A percentile compares a stretch with the other conserved stretches of the same genome.
These are phyloP conservation scores for Acipenser transmontanus DNA, from an alignment of 2,797 vertebrate species.

Conservation along the genomic window DNA sequence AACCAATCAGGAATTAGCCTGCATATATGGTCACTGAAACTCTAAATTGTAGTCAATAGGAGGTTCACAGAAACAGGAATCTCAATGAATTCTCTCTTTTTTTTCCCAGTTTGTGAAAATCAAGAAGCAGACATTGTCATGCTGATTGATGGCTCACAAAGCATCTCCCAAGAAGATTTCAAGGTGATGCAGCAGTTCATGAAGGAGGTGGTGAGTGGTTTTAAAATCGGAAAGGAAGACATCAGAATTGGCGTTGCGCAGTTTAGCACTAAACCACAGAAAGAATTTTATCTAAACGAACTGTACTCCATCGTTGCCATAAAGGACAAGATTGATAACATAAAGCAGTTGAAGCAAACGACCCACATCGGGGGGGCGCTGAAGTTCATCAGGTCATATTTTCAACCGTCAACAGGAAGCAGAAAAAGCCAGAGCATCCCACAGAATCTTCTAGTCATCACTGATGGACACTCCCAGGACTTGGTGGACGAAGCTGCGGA, in stretches of 20 bases:
- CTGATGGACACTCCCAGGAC: conserved; percentile 61
- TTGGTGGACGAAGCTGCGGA: conserved; percentile 42
- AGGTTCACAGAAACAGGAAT: too few species aligned
- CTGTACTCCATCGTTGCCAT: conserved; percentile 28
- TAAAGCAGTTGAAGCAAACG: conserved; percentile 36
- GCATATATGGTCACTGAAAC: too few species aligned
- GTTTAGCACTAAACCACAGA: conserved; percentile 48
- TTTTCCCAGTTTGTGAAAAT: conserved; percentile 54
- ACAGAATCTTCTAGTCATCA: conserved; percentile 73
- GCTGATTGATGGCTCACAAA: conserved; percentile 66
- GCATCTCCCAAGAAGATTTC: conserved; percentile 48
- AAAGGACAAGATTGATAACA: conserved; percentile 34
- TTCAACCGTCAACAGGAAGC: conserved; percentile 50
- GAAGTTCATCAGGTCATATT: conserved; percentile 46
- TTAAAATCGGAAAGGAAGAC: conserved; percentile 43
- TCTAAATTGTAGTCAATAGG: too few species aligned
- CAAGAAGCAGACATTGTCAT: conserved; percentile 66
- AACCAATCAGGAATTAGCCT: too few species aligned
- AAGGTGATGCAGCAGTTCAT: conserved; percentile 60
- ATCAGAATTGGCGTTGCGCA: conserved; percentile 66
- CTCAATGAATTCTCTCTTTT: background rate
- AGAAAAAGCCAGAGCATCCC: conserved; percentile 38
- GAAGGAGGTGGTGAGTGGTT: conserved; percentile 45
- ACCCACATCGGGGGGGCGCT: conserved; percentile 57
- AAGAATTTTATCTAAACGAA: conserved; percentile 62